Evolutionary conservation across 2,113 vertebrate species (phyloP).

Genomic region (Hepsetus odoe): DNA sequence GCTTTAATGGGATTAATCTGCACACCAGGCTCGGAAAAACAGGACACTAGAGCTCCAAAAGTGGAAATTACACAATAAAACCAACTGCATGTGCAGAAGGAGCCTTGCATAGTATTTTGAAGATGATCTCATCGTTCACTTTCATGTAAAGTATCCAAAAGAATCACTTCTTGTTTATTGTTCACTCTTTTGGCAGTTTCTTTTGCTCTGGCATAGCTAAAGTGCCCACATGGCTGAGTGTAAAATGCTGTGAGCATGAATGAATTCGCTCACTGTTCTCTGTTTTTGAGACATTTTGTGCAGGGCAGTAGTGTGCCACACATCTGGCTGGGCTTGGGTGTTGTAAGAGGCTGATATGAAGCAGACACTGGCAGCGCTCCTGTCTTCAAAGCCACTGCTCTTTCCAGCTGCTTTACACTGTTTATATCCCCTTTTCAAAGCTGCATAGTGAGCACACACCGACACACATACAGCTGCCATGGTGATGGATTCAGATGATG

Average conservation of each 20-base stretch:
- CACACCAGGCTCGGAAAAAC: not conserved
- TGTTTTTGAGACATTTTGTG: not conserved
- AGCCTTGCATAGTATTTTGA: not conserved
- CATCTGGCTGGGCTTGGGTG: not conserved
- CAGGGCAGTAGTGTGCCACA: not conserved
- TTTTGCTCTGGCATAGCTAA: not conserved
- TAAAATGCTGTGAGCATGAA: conserved; percentile 12
- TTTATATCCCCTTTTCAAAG: conserved; percentile 46
- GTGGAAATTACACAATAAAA: not conserved
- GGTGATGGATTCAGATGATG: conserved; percentile 37
- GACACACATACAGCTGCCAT: not conserved
- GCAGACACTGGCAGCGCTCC: conserved; percentile 42
- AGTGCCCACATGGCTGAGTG: not conserved
- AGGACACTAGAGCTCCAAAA: not conserved
- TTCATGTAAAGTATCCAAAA: not conserved
- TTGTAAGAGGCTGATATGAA: conserved; percentile 21
- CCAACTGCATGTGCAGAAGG: not conserved
- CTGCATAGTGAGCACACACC: not conserved
- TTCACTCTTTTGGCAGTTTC: not conserved
- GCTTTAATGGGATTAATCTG: not conserved
- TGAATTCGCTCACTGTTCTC: conserved; percentile 30
- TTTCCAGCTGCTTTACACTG: conserved; percentile 33
- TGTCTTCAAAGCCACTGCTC: not conserved
- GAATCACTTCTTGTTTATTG: conserved; percentile 15
- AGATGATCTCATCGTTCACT: not conserved